These are phyloP conservation scores for Stenopsyche tienmushanensis DNA, from an alignment of 1,140 invertebrate genomes.

Conservation along the genomic window DNA sequence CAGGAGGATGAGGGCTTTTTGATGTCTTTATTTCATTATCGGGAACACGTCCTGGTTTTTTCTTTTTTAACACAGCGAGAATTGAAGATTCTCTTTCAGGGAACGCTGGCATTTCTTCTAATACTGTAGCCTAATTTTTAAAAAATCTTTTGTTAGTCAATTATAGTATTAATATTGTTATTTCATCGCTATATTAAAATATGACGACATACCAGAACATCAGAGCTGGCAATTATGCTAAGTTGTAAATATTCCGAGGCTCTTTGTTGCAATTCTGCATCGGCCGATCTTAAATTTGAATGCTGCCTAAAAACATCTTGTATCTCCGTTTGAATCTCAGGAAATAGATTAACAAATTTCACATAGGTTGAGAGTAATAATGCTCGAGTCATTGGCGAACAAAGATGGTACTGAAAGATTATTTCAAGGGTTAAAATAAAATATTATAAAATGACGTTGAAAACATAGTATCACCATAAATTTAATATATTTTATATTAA, in stretches of 20 bases:
- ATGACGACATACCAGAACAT: slow-evolving; percentile 78
- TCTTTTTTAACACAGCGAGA: slow-evolving; percentile 96
- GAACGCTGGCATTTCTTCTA: slow-evolving; percentile 99
- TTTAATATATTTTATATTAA: not conserved
- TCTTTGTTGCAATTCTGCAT: slow-evolving; percentile 97
- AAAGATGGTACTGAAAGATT: slow-evolving; percentile 83
- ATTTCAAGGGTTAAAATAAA: not conserved
- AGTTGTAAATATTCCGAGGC: slow-evolving; percentile 97
- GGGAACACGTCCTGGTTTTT: slow-evolving; percentile 89
- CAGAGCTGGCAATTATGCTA: slow-evolving; percentile 92
- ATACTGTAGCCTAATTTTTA: slow-evolving; percentile 83
- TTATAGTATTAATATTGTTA: slow-evolving; percentile 1
- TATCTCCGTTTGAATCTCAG: slow-evolving; percentile 95
- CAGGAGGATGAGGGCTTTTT: slow-evolving; percentile 72
- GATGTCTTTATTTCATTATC: slow-evolving; percentile 80
- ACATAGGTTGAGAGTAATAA: slow-evolving; percentile 97
- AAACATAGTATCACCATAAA: not conserved
- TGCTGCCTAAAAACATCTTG: slow-evolving; percentile 96
- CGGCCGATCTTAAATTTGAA: slow-evolving; percentile 94
- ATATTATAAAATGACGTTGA: not conserved
- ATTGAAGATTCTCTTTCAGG: slow-evolving; percentile 98
- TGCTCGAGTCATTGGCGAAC: slow-evolving; percentile 93
- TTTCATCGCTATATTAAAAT: slow-evolving; percentile 9
- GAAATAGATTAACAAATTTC: slow-evolving; percentile 99
- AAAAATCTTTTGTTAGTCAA: slow-evolving; percentile 22